Evolutionary conservation across 1,140 invertebrate species (phyloP), one percentile per base, ranked within the genome.

Genomic region (Drusus annulatus): DNA sequence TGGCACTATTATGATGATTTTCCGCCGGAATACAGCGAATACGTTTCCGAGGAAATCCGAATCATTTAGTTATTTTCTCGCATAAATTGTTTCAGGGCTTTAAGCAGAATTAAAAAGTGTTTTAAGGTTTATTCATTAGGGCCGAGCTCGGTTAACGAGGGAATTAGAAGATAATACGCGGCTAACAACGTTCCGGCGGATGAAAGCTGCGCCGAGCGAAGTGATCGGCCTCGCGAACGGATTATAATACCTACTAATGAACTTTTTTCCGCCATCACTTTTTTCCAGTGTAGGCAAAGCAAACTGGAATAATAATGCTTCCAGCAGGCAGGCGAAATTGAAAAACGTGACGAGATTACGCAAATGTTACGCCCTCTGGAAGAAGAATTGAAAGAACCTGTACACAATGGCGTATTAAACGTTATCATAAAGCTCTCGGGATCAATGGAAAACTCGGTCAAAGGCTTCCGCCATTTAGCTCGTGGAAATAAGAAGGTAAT

Each of bases 301-400:
- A 21, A 69, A 69, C 65, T 16, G 31, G 31, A 69, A 69, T 69
- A 50, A 69, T 69, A 36, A 69, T 69, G 28, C 19, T 69, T 69
- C 65, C 36, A 69, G 17, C 36, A 51, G 36, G 65, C 4, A 69
- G 17, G 23, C 65, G 65, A 50, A 69, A 69, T 69, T 69, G 65
- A 69, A 69, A 69, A 69, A 69, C 65, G 65, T 69, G 65, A 50
- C 31, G 21, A 69, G 65, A 69, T 69, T 69, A 50, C 65, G 36
- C 65, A 69, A 69, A 69, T 69, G 17, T 65, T 21, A 69, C 31
- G 15, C 65, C 13, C 65, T 31, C 31, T 19, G 5, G 16, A 25
- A 63, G n/a, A n/a, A n/a, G n/a, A 63, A 8, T 45, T 45, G 36
- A 56, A 63, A 63, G n/a, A 68, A 45, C 5, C 63, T 13, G 31